Evolutionary conservation across 1,140 invertebrate species (phyloP).

Genomic region (Calycopis cecrops): DNA sequence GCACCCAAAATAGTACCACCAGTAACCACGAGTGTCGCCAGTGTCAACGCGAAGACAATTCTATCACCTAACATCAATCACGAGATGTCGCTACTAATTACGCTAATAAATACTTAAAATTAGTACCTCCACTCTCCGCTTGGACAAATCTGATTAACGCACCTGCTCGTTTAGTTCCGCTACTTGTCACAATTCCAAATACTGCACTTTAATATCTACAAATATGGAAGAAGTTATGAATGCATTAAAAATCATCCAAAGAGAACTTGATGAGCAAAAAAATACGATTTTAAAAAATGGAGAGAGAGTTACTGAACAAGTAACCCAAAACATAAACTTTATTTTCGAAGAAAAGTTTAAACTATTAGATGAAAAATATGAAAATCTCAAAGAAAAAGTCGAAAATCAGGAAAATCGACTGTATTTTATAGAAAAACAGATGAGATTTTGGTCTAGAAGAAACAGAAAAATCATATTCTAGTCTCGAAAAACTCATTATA

Average conservation of each 20-base stretch:
- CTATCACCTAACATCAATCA: too few species aligned
- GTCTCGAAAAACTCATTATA: conserved; percentile 6
- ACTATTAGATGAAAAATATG: conserved; percentile 9
- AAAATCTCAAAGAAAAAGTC: conserved; percentile 12
- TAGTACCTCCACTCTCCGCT: too few species aligned
- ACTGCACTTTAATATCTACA: too few species aligned
- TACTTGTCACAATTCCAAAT: too few species aligned
- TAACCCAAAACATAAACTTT: conserved; percentile 18
- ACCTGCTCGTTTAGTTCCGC: too few species aligned
- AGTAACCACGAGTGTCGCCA: too few species aligned
- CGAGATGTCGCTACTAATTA: too few species aligned
- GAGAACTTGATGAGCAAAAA: conserved; percentile 16
- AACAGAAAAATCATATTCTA: conserved; percentile 13
- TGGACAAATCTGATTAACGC: too few species aligned
- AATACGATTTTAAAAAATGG: conserved; percentile 8
- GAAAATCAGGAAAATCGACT: conserved; percentile 18
- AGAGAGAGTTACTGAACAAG: conserved; percentile 12
- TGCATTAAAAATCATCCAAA: conserved; percentile 15
- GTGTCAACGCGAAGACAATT: too few species aligned
- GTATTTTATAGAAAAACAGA: conserved; percentile 15
- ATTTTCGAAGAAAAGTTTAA: conserved; percentile 16
- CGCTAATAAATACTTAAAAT: too few species aligned
- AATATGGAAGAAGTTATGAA: conserved; percentile 14
- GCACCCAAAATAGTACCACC: too few species aligned
- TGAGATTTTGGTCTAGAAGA: conserved; percentile 17